phyloP scores from a whole-genome alignment of 2,888 invertebrate genomes.

The Cataglyphis rosenhaueri region DNA sequence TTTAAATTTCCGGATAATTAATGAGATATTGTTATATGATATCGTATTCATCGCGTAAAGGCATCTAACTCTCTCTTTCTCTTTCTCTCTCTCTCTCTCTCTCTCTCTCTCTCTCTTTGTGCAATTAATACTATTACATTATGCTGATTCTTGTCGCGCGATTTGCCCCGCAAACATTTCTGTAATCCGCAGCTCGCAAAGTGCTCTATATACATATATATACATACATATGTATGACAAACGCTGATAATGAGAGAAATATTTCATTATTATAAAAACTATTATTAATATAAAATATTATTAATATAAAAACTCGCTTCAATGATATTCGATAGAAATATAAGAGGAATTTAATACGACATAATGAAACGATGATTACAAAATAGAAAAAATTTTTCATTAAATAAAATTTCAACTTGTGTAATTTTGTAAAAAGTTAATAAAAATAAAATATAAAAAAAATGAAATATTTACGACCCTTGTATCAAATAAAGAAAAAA shows the following conservation, averaged over 20 bases:
- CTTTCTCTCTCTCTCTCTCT: background rate
- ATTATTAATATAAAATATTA: background rate
- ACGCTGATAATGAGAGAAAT: background rate
- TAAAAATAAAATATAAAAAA: background rate
- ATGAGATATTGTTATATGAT: background rate
- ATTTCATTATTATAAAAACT: background rate
- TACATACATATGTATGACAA: background rate
- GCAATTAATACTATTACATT: conserved; percentile 29
- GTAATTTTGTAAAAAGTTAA: background rate
- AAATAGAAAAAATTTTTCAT: background rate
- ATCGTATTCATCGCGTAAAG: background rate
- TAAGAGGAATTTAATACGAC: background rate
- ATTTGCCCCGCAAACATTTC: conserved; percentile 21
- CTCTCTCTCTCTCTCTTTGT: background rate
- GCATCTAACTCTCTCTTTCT: background rate
- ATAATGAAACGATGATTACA: background rate
- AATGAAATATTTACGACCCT: background rate
- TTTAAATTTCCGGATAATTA: background rate
- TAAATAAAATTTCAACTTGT: background rate
- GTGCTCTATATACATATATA: background rate
- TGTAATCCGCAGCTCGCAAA: conserved; percentile 3
- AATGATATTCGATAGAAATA: background rate
- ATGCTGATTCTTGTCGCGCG: background rate
- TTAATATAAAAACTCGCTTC: background rate
- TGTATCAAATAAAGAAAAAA: background rate